Evolutionary conservation across 2,797 vertebrate species (phyloP), one percentile per base, ranked within the genome.

Genomic region (Sebastes baramenuke): DNA sequence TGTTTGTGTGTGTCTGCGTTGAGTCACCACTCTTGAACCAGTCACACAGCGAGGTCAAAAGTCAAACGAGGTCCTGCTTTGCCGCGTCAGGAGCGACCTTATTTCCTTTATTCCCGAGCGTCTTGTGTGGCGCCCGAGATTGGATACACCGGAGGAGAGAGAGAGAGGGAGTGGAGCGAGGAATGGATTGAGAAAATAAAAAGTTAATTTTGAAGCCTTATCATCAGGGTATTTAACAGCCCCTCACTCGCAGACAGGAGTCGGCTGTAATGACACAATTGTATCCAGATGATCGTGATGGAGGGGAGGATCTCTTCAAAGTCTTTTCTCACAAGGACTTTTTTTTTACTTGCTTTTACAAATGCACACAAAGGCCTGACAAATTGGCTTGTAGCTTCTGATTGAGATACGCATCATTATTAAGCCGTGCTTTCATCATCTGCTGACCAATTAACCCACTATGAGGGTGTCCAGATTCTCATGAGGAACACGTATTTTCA

Each of bases 261-360:
- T 80, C 64, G 22, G 59, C 84, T 78, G 75, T 93, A 95, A 92
- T 85, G 88, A 91, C 83, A 89, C 92, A 95, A 95, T 94, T 92
- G 91, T 91, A 92, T 91, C 94, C 95, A 96, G 93, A 95, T 95
- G 95, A 94, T 81, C 25, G 64, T 54, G 72, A 73, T 42, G 27
- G 72, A 67, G 42, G 60, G 71, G 74, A 85, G 62, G 80, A 84
- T 83, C 79, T 76, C 66, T 82, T 79, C 62, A 34, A 83, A 87
- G 78, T 77, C 9, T 74, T 83, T 78, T 82, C 75, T 86, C 80
- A 80, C 56, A 86, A 36, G 20, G 74, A 77, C 58, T 20, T 82
- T 20, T 82, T 82, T 59, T 72, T 81, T 12, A 24, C 52, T 74
- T 70, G 16, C 34, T 78, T 67, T 71, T 32, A 29, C 71, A 70